Evolutionary conservation across 2,888 invertebrate genomes (phyloP).

Genomic region (Calameuta pallipes): DNA sequence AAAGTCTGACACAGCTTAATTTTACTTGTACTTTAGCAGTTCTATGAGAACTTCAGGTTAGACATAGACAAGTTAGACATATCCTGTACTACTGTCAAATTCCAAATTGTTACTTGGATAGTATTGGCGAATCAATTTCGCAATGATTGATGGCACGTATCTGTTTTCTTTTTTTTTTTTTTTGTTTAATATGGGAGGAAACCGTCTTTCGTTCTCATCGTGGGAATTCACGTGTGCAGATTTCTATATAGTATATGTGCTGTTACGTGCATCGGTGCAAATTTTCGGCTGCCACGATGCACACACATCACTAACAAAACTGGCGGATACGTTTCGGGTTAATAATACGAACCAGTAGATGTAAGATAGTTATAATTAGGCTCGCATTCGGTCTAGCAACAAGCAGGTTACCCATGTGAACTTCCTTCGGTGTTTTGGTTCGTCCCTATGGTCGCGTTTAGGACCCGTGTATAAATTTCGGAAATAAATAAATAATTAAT

Average conservation of each 20-base stretch:
- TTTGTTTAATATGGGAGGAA: background rate
- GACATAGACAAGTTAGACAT: too few relatives aligned
- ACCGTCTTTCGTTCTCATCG: conserved; percentile 21
- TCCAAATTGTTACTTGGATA: background rate
- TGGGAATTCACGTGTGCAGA: conserved; percentile 57
- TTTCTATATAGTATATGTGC: conserved; percentile 51
- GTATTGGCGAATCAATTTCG: background rate
- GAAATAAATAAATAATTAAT: conserved; percentile 29
- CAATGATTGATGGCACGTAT: background rate
- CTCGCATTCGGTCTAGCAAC: conserved; percentile 57
- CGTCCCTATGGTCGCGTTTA: conserved; percentile 25
- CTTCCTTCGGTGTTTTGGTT: conserved; percentile 47
- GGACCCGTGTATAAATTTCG: background rate
- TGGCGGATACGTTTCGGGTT: conserved; percentile 54
- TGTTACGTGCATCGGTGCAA: conserved; percentile 62
- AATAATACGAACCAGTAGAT: conserved; percentile 59
- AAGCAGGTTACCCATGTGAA: conserved; percentile 61
- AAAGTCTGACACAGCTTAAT: background rate
- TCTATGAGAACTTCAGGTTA: background rate
- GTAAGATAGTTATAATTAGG: conserved; percentile 66
- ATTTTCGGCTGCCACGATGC: conserved; percentile 43
- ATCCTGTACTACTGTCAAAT: too few relatives aligned
- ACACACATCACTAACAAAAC: conserved; percentile 3
- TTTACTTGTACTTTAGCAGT: background rate
- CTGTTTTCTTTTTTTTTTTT: background rate